A percentile compares a stretch with the other conserved stretches of the same genome.
phyloP scores from a whole-genome alignment of 37 sponge, comb jelly and placozoan species.

The Beroe ovata region DNA sequence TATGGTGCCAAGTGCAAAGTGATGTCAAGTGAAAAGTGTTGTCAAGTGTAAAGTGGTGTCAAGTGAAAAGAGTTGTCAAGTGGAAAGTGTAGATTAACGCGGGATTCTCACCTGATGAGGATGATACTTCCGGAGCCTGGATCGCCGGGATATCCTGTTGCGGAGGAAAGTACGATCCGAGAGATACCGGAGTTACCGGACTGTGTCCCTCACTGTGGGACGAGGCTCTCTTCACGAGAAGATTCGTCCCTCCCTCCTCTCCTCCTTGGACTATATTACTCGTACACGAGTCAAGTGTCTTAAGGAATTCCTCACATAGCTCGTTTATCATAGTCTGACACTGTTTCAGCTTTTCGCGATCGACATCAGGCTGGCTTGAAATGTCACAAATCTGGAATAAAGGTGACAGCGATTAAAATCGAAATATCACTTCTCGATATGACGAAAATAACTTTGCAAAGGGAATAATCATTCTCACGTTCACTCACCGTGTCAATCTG shows the following conservation, averaged over 20 bases:
- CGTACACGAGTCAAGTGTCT: conserved; percentile 55
- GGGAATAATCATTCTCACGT: neutral
- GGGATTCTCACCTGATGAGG: too few relatives aligned
- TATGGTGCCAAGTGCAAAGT: too few relatives aligned
- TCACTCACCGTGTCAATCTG: conserved; percentile 24
- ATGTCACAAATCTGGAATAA: conserved; percentile 15
- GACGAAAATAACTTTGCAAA: conserved; percentile 12
- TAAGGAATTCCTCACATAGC: conserved; percentile 43
- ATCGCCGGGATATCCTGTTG: neutral
- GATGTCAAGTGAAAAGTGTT: too few relatives aligned
- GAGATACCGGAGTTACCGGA: conserved; percentile 10
- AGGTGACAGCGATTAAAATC: too few relatives aligned
- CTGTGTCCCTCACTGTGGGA: neutral
- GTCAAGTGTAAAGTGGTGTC: too few relatives aligned
- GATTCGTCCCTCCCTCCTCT: neutral
- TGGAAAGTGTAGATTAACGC: too few relatives aligned
- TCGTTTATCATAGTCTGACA: conserved; percentile 41
- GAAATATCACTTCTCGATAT: too few relatives aligned
- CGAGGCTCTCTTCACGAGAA: neutral
- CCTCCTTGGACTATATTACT: neutral
- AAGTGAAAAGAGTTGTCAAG: too few relatives aligned
- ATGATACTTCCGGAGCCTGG: neutral
- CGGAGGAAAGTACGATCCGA: conserved; percentile 42
- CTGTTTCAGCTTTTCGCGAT: neutral
- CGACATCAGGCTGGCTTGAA: neutral